Percentiles rank a stretch among this genome's conserved stretches.
Evolutionary conservation across 2,113 vertebrate genomes (phyloP).

Genomic region (Aphelocoma coerulescens): DNA sequence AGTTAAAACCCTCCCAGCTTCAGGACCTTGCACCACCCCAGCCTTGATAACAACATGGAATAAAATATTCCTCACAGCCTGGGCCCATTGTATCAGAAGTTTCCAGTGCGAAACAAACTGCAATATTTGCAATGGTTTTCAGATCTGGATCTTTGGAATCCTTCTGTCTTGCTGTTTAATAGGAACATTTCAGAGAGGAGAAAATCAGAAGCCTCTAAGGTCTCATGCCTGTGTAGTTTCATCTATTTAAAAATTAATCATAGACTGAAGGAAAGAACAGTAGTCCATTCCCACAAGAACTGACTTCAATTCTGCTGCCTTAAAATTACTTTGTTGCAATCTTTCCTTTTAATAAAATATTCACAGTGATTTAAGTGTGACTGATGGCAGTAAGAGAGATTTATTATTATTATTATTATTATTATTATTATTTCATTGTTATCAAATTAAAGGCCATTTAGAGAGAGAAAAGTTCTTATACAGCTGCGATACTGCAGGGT

Average conservation of each 20-base stretch:
- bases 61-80: not conserved
- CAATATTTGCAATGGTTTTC: not conserved
- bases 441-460: not conserved
- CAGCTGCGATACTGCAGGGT: not conserved
- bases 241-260: slow-evolving; percentile 55
- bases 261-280: slow-evolving; percentile 14
- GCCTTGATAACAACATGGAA: accelerated
- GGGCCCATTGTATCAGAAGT: not conserved
- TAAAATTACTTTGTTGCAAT: not conserved
- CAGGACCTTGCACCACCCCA: not conserved
- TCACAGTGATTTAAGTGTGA: not conserved
- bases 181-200: not conserved
- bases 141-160: not conserved
- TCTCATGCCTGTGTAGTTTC: slow-evolving; percentile 14
- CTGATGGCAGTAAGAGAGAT: not conserved
- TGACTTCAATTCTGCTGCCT: slow-evolving; percentile 10
- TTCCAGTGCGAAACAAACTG: not conserved
- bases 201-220: not conserved
- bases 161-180: not conserved
- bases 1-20: not conserved
- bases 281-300: slow-evolving; percentile 3
- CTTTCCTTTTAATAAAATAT: slow-evolving; percentile 12
- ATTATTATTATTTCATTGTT: not conserved
- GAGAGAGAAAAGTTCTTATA: not conserved
- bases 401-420: not conserved